phyloP scores from a whole-genome alignment of 1,140 invertebrate species.

The Lordiphosa mommai region DNA sequence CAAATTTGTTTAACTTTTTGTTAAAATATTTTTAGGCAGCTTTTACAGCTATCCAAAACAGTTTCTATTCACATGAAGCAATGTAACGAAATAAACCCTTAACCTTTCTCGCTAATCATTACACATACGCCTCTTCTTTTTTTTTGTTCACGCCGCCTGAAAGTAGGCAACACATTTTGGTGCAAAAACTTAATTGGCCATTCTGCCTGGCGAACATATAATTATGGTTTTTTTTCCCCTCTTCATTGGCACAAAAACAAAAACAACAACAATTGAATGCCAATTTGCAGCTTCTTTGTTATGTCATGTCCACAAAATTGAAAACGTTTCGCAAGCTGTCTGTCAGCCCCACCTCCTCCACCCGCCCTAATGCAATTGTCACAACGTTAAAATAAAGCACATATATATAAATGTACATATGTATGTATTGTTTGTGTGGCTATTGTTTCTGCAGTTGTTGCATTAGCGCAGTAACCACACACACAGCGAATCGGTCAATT shows the following conservation, averaged over 20 bases:
- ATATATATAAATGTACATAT: too few species aligned
- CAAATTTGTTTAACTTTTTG: too few species aligned
- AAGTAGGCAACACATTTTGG: slow-evolving; percentile 15
- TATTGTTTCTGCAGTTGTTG: slow-evolving; percentile 4
- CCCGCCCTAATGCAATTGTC: too few species aligned
- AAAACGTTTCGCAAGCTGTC: slow-evolving; percentile 14
- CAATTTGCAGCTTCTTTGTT: neutral
- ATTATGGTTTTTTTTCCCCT: neutral
- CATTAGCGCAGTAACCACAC: slow-evolving; percentile 17
- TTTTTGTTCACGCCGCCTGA: neutral
- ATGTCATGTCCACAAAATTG: slow-evolving; percentile 11
- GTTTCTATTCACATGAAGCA: too few species aligned
- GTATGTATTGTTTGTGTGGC: too few species aligned
- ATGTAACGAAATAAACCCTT: too few species aligned
- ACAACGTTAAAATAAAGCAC: neutral
- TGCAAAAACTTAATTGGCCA: slow-evolving; percentile 21
- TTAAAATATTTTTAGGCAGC: too few species aligned
- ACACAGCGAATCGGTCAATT: slow-evolving; percentile 36
- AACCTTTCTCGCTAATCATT: too few species aligned
- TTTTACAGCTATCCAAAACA: too few species aligned
- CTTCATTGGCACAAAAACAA: neutral
- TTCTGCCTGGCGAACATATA: slow-evolving; percentile 14
- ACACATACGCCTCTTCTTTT: too few species aligned
- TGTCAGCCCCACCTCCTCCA: neutral
- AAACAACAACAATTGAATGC: neutral